Conservation (phyloP, 1,140 invertebrate species). For the Zaprionus tsacasi region DNA sequence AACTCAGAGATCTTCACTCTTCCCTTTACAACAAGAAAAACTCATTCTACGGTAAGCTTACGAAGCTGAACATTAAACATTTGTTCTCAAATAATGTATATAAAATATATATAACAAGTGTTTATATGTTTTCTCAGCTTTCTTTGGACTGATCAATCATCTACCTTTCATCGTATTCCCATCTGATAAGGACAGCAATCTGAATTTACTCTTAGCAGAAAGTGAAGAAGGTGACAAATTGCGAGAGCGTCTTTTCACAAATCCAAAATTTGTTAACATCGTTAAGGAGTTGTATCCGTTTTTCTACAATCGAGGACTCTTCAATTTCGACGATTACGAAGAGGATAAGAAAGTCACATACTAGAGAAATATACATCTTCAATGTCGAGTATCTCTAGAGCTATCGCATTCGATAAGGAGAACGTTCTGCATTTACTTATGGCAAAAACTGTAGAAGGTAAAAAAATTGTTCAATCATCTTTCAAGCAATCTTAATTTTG, state of each 20-base stretch:
- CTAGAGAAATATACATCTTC: no score
- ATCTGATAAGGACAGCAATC: constrained; percentile 64
- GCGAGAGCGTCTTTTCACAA: constrained; percentile 43
- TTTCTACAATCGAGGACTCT: constrained; percentile 56
- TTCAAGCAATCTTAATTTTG: constrained; percentile 54
- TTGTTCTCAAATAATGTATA: background rate
- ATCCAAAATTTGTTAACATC: constrained; percentile 50
- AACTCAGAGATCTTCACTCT: constrained; percentile 70
- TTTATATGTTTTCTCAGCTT: constrained; percentile 30
- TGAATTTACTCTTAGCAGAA: constrained; percentile 44
- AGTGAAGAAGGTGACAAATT: constrained; percentile 52
- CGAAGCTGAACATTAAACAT: background rate
- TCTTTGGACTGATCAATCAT: constrained; percentile 62
- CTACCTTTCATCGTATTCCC: constrained; percentile 63
- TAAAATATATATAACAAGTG: background rate
- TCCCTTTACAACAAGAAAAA: constrained; percentile 64
- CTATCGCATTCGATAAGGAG: constrained; percentile 66
- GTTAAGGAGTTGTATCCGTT: constrained; percentile 72
- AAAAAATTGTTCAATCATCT: constrained; percentile 45
- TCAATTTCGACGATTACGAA: constrained; percentile 62
- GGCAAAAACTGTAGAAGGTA: constrained; percentile 46
- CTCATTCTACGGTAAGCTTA: constrained; percentile 60
- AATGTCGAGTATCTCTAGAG: no score
- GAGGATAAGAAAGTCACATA: no score
- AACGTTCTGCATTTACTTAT: constrained; percentile 54